Percentiles rank a stretch among this genome's conserved stretches.
These are phyloP conservation scores for Dysmachus trigonus DNA, from an alignment of 2,888 invertebrate species.

Conservation along the genomic window DNA sequence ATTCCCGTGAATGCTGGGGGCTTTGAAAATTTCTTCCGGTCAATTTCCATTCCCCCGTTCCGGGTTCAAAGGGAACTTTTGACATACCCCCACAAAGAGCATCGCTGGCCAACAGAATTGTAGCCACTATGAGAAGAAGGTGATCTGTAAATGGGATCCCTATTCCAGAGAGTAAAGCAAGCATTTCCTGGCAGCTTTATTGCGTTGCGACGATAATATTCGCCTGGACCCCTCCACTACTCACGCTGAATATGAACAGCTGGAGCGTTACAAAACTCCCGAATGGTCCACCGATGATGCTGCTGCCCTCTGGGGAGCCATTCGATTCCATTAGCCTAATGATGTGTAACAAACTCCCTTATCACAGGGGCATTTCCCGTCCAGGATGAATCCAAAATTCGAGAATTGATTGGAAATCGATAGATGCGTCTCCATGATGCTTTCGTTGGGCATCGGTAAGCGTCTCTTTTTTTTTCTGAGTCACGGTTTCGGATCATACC, in stretches of 20 bases:
- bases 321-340: conserved; percentile 42
- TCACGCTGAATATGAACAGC: not conserved
- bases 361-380: not conserved
- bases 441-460: not conserved
- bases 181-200: not conserved
- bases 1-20: not conserved
- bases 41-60: not conserved
- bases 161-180: not conserved
- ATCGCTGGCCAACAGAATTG: not conserved
- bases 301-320: conserved; percentile 1
- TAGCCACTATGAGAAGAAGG: not conserved
- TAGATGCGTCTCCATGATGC: not conserved
- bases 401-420: conserved; percentile 24
- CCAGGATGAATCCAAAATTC: not conserved
- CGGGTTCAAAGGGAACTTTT: not conserved
- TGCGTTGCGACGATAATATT: not conserved
- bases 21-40: conserved; percentile 16
- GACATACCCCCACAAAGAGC: conserved; percentile 16
- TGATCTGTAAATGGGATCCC: not conserved
- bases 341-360: conserved; percentile 40
- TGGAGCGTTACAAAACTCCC: not conserved
- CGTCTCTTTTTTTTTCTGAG: not conserved
- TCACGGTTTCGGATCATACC: not conserved
- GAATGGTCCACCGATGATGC: not conserved
- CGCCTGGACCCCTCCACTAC: not conserved